phyloP scores from a whole-genome alignment of 2,797 vertebrate genomes.

The Myotis findleyi region DNA sequence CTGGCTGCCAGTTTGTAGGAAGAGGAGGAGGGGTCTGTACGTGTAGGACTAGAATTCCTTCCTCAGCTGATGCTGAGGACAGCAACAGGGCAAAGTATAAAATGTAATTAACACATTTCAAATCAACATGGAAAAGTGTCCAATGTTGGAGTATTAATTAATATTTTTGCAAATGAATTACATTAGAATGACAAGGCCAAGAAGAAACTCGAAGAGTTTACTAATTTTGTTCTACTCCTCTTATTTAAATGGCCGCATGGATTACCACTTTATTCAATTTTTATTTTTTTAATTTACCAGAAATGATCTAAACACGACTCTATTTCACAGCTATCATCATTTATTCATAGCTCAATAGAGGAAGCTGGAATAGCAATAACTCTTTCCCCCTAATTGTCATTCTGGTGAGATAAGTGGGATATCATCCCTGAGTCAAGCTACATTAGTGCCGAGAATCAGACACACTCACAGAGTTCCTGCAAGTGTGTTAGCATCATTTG shows the following conservation, averaged over 20 bases:
- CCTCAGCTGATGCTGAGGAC: not conserved
- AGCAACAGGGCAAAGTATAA: not conserved
- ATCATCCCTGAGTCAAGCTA: conserved; percentile 76
- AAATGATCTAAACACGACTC: conserved; percentile 74
- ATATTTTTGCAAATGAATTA: conserved; percentile 79
- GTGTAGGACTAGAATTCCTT: not conserved
- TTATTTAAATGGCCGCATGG: conserved; percentile 60
- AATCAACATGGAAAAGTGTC: conserved; percentile 69
- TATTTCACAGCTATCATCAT: conserved; percentile 78
- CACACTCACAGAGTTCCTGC: conserved; percentile 50
- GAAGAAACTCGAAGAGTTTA: conserved; percentile 64
- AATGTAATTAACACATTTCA: conserved; percentile 71
- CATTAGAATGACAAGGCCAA: conserved; percentile 73
- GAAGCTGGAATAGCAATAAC: conserved; percentile 69
- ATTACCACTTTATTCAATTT: conserved; percentile 75
- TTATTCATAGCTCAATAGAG: conserved; percentile 79
- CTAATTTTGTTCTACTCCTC: conserved; percentile 59
- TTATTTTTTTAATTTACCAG: conserved; percentile 79
- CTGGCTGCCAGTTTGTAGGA: not conserved
- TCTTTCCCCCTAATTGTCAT: conserved; percentile 73
- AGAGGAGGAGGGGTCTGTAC: not conserved
- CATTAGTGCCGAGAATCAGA: conserved; percentile 68
- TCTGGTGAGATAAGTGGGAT: conserved; percentile 75
- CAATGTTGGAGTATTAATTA: conserved; percentile 78
- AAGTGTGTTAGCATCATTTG: conserved; percentile 51